Conservation (phyloP, 1,140 invertebrate species). For the Idris sp. region DNA sequence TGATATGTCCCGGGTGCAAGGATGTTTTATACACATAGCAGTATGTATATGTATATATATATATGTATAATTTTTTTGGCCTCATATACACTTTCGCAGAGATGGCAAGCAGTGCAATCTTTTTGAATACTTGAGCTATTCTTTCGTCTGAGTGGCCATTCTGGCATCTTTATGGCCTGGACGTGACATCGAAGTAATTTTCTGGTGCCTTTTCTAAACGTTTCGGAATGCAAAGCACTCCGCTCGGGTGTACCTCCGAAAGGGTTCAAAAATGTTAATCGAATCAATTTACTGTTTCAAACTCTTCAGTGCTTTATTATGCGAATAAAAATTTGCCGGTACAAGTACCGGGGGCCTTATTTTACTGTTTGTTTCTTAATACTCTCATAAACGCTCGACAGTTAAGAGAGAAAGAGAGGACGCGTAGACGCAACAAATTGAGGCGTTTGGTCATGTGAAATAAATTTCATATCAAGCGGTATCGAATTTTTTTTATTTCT, state of each 20-base stretch:
- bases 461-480: not conserved
- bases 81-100: slow-evolving; percentile 30
- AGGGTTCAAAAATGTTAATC: slow-evolving; percentile 57
- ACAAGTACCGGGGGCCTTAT: not conserved
- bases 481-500: slow-evolving; percentile 8
- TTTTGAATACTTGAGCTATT: slow-evolving; percentile 57
- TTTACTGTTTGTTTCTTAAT: slow-evolving; percentile 18
- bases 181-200: slow-evolving; percentile 61
- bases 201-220: slow-evolving; percentile 60
- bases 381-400: slow-evolving; percentile 17
- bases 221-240: slow-evolving; percentile 55
- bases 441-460: slow-evolving; percentile 16
- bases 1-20: slow-evolving; percentile 11
- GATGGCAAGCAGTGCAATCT: slow-evolving; percentile 38
- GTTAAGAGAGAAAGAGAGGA: no score
- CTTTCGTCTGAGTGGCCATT: slow-evolving; percentile 47
- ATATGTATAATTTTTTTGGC: slow-evolving; percentile 36
- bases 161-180: slow-evolving; percentile 56
- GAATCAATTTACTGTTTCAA: slow-evolving; percentile 46
- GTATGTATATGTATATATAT: slow-evolving; percentile 3
- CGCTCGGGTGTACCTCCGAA: slow-evolving; percentile 22
- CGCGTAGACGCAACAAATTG: slow-evolving; percentile 9
- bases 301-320: slow-evolving; percentile 44
- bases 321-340: slow-evolving; percentile 29
- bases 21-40: slow-evolving; percentile 35